These are phyloP conservation scores for Naja naja DNA, from an alignment of 2,113 vertebrate genomes.

Conservation along the genomic window DNA sequence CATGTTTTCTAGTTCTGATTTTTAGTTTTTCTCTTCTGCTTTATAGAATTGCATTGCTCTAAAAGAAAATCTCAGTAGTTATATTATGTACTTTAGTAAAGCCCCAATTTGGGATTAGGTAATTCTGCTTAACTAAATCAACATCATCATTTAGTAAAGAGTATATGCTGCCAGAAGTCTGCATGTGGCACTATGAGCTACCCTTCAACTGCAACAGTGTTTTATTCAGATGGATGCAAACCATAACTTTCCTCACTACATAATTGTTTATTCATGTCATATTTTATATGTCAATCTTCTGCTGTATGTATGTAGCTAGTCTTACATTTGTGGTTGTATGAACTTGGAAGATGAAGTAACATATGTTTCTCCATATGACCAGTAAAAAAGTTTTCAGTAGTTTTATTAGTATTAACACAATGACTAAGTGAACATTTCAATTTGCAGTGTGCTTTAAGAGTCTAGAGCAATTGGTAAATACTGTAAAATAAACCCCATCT, in stretches of 20 bases:
- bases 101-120: neutral
- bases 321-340: conserved; percentile 68
- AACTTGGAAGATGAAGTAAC: conserved; percentile 70
- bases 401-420: conserved; percentile 69
- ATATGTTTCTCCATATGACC: conserved; percentile 80
- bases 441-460: conserved; percentile 68
- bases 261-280: conserved; percentile 62
- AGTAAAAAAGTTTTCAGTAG: conserved; percentile 67
- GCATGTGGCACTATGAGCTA: neutral
- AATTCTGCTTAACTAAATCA: neutral
- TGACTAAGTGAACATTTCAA: conserved; percentile 77
- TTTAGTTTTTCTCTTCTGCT: neutral
- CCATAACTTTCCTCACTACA: conserved; percentile 33
- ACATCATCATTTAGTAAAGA: neutral
- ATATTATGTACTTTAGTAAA: neutral
- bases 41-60: neutral
- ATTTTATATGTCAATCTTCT: conserved; percentile 68
- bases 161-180: neutral
- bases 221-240: conserved; percentile 16
- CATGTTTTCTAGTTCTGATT: neutral
- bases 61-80: neutral
- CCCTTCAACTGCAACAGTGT: neutral
- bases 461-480: conserved; percentile 64
- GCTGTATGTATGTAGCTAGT: conserved; percentile 65
- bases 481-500: conserved; percentile 73